Conservation (phyloP, 1,140 invertebrate genomes). For the Drosophila tropicalis region DNA sequence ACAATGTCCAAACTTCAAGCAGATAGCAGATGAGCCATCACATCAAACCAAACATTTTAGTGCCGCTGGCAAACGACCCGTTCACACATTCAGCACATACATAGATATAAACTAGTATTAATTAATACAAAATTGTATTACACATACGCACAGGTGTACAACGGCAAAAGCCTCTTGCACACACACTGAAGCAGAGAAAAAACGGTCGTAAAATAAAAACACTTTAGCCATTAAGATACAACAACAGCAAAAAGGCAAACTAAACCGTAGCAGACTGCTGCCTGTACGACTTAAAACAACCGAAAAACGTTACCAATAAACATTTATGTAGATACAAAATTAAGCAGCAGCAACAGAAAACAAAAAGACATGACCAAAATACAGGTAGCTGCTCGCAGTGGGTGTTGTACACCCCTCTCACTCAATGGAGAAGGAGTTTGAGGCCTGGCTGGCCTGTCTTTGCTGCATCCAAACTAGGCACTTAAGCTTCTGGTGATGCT, state of each 20-base stretch:
- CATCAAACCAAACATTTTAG: conserved; percentile 53
- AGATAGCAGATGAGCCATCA: conserved; percentile 55
- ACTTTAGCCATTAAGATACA: conserved; percentile 59
- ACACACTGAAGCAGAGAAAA: conserved; percentile 33
- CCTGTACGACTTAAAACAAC: conserved; percentile 4
- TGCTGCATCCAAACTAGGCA: conserved; percentile 40
- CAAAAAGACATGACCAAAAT: conserved; percentile 40
- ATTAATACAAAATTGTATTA: conserved; percentile 80
- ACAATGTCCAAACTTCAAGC: conserved; percentile 17
- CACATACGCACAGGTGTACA: conserved; percentile 77
- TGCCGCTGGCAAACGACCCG: conserved; percentile 46
- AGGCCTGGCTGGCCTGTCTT: conserved; percentile 25
- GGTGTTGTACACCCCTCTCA: conserved; percentile 22
- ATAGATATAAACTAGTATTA: conserved; percentile 59
- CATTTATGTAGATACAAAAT: conserved; percentile 53
- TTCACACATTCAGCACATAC: conserved; percentile 18
- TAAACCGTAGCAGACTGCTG: neutral
- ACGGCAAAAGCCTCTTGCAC: conserved; percentile 17
- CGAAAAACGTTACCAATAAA: conserved; percentile 30
- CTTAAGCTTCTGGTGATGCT: conserved; percentile 55
- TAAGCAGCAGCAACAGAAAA: conserved; percentile 27
- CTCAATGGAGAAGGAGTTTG: neutral
- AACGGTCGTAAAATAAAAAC: conserved; percentile 76
- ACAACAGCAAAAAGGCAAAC: conserved; percentile 35
- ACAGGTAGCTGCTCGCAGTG: conserved; percentile 39